phyloP scores from a whole-genome alignment of 1,140 invertebrate genomes.

The Linepithema humile region DNA sequence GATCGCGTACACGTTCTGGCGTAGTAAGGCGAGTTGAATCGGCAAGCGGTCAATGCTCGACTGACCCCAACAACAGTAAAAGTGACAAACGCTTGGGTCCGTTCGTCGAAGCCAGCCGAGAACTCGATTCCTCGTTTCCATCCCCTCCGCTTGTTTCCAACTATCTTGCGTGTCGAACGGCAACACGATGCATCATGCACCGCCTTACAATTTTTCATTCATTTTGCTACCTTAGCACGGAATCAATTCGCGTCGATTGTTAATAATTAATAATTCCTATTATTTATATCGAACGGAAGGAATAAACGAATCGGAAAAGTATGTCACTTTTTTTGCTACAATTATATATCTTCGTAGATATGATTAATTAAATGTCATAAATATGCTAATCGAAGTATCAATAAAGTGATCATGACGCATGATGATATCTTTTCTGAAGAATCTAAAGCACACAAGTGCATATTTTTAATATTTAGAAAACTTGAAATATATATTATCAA shows the following conservation, averaged over 20 bases:
- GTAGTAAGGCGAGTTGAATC: conserved; percentile 64
- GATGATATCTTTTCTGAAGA: no score
- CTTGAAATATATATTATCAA: not conserved
- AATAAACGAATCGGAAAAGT: not conserved
- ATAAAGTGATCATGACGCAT: not conserved
- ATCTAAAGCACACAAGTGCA: no score
- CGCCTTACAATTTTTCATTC: not conserved
- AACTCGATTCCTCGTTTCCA: conserved; percentile 63
- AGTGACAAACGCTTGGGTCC: conserved; percentile 75
- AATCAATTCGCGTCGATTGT: not conserved
- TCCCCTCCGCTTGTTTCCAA: conserved; percentile 36
- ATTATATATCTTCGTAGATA: not conserved
- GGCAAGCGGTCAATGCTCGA: conserved; percentile 80
- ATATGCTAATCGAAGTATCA: no score
- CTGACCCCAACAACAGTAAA: conserved; percentile 81
- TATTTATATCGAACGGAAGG: not conserved
- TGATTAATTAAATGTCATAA: not conserved
- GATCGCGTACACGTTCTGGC: conserved; percentile 51
- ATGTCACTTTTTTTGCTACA: not conserved
- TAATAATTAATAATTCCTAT: not conserved
- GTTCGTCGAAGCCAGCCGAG: conserved; percentile 54
- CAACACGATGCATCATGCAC: conserved; percentile 35
- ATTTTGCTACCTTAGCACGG: not conserved
- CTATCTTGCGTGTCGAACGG: conserved; percentile 5
- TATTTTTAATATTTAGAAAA: not conserved